Evolutionary conservation across 2,888 invertebrate species (phyloP), one percentile per base, ranked within the genome.

Genomic region (Cheilosia soror): DNA sequence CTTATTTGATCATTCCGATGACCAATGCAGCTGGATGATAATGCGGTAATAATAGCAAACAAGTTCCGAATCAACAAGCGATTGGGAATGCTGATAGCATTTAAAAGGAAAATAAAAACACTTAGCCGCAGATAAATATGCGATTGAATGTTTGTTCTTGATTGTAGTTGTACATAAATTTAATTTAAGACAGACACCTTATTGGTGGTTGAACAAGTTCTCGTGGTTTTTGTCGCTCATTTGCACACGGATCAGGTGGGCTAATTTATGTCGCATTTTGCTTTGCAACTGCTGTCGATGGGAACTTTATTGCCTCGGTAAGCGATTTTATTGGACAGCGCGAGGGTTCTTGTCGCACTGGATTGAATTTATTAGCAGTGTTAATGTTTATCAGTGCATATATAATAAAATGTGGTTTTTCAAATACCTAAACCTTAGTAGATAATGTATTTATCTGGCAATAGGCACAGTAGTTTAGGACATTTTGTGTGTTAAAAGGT

Each of bases 61-160:
- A 58, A 81, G 76, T 76, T 76, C 57, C 9, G 71, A 77, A 77
- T 82, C 82, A 49, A 71, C 58, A 71, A 58, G 58, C 58, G 47
- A 71, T 58, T 58, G 25, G n/a, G 27, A 27, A 9, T 20, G 44
- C 15, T 20, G 55, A 82, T 66, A 60, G 57, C 71, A 76, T 65
- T 68, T 68, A 60, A 68, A 63, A 27, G 40, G 27, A 55, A 62
- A 78, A 78, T 83, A 78, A 78, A 78, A 73, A 66, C 81, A 78
- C 78, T 62, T 37, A 51, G 37, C 51, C 51, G 49, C 4, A 40
- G 51, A 68, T 83, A 83, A 78, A 78, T 78, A 83, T 73, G 29
- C 66, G 60, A 82, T 62, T 82, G 68, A 78, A 68, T 68, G 68
- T 83, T 78, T 42, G 42, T 49, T 49, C 13, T 68, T 68, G 58